Evolutionary conservation across 2,113 vertebrate species (phyloP).

Genomic region (Podilymbus podiceps): DNA sequence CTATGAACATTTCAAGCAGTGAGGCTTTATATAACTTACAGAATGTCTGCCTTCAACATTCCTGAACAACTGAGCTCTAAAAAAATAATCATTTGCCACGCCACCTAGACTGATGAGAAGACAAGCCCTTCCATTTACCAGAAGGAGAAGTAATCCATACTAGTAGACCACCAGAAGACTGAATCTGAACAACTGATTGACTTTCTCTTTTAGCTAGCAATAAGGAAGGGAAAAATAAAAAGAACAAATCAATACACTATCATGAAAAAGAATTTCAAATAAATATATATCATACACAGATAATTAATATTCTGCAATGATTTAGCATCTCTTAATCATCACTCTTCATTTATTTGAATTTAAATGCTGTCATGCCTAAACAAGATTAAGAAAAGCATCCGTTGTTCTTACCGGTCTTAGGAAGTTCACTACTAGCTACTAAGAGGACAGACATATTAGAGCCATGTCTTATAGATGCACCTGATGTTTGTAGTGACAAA

Average conservation of each 20-base stretch:
- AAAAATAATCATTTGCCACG: background rate
- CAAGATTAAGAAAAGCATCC: background rate
- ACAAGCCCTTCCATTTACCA: background rate
- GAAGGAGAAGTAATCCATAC: background rate
- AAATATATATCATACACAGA: background rate
- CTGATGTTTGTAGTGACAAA: background rate
- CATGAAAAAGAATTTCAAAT: background rate
- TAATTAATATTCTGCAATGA: background rate
- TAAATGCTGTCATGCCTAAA: background rate
- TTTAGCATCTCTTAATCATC: background rate
- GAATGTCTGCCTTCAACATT: background rate
- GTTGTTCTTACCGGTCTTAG: background rate
- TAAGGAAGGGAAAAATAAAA: background rate
- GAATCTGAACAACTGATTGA: background rate
- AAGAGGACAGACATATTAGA: background rate
- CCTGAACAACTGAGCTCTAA: background rate
- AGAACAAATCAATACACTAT: background rate
- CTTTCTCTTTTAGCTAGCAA: background rate
- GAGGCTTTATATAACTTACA: background rate
- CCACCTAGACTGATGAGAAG: background rate
- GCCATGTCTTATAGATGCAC: background rate
- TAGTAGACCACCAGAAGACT: background rate
- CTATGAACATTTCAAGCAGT: background rate
- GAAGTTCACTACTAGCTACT: background rate
- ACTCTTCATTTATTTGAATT: background rate